Evolutionary conservation across 1,140 invertebrate genomes (phyloP).

Genomic region (Halyomorpha halys): DNA sequence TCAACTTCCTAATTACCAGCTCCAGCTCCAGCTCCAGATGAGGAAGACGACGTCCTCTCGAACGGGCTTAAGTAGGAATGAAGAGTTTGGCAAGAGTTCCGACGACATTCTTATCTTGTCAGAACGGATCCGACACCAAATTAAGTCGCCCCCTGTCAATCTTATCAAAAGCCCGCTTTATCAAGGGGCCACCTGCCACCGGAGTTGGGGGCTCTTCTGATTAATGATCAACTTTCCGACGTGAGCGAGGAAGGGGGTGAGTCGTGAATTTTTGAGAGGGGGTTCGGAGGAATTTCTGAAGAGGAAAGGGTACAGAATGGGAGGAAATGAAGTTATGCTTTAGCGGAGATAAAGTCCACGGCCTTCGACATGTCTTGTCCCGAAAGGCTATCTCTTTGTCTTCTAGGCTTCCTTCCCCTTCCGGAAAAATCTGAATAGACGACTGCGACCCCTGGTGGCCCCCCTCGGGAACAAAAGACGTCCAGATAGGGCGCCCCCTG

Average conservation of each 20-base stretch:
- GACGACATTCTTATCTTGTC: slow-evolving; percentile 15
- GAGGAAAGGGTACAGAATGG: not conserved
- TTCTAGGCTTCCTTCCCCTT: not conserved
- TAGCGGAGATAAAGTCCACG: slow-evolving; percentile 1
- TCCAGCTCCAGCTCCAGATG: too few relatives aligned
- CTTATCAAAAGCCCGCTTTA: not conserved
- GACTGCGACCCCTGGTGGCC: not conserved
- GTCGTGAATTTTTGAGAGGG: not conserved
- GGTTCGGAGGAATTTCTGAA: not conserved
- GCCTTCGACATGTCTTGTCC: slow-evolving; percentile 9
- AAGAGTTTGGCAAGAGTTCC: not conserved
- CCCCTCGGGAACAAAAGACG: not conserved
- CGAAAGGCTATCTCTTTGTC: not conserved
- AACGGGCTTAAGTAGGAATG: not conserved
- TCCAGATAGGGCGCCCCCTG: not conserved
- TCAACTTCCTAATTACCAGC: too few relatives aligned
- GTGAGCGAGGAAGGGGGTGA: not conserved
- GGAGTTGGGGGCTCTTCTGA: not conserved
- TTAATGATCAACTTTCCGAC: slow-evolving; percentile 8
- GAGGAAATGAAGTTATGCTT: slow-evolving; percentile 7
- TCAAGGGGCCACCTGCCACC: not conserved
- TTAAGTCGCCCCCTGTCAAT: slow-evolving; percentile 6
- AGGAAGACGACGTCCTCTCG: too few relatives aligned
- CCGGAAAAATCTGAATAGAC: slow-evolving; percentile 15
- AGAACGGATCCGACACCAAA: too few relatives aligned